Conservation (phyloP, 2,888 invertebrate genomes). For the Thereva nobilitata region DNA sequence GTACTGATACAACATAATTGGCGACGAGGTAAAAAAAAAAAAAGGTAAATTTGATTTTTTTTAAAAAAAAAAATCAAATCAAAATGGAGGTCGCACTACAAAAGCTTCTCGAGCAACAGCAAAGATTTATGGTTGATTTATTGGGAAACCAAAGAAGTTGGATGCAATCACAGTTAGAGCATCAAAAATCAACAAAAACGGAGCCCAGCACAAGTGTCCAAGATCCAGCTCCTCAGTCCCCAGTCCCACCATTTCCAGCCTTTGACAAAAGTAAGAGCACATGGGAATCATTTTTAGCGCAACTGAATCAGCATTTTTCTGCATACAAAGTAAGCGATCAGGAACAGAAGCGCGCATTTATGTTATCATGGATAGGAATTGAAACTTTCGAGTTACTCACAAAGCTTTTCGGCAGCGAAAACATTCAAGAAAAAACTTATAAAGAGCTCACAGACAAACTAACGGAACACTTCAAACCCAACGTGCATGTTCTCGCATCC, state of each 20-base stretch:
- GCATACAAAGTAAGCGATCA: background rate
- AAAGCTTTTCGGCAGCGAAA: slow-evolving; percentile 6
- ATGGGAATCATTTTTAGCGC: background rate
- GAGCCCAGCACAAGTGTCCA: background rate
- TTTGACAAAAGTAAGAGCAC: background rate
- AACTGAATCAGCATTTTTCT: background rate
- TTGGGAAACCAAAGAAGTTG: background rate
- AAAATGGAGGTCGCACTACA: background rate
- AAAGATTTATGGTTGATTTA: background rate
- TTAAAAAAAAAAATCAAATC: background rate
- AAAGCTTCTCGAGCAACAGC: background rate
- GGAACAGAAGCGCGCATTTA: slow-evolving; percentile 2
- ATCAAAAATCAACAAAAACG: background rate
- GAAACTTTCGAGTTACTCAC: background rate
- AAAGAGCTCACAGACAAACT: slow-evolving; percentile 1
- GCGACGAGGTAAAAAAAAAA: background rate
- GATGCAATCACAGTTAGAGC: background rate
- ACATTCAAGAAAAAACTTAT: slow-evolving; percentile 9
- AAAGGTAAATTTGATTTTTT: background rate
- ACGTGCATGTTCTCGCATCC: slow-evolving; percentile 19
- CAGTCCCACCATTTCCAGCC: background rate
- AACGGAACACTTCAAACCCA: slow-evolving; percentile 20
- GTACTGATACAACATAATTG: no score
- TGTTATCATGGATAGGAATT: background rate
- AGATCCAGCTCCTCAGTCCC: background rate